Percentiles rank a stretch among this genome's conserved stretches.
phyloP scores from a whole-genome alignment of 2,113 vertebrate species.

The Origma solitaria region DNA sequence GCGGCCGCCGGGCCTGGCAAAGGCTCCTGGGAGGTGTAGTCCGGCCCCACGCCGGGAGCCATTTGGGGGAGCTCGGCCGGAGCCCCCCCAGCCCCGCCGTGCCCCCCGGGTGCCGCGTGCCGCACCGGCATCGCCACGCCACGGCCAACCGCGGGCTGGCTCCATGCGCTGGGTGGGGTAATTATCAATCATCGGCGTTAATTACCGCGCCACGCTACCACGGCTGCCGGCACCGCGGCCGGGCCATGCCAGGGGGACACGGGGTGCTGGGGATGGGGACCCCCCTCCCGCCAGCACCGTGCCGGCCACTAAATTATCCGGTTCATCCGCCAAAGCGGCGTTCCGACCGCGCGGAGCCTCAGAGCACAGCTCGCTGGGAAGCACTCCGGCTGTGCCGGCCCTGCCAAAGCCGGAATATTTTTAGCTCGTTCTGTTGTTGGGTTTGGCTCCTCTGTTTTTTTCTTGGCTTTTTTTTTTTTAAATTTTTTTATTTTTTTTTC shows the following conservation, averaged over 20 bases:
- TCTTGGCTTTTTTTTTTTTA: neutral
- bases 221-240: neutral
- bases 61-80: neutral
- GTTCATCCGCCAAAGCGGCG: slow-evolving; percentile 61
- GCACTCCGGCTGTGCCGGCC: slow-evolving; percentile 69
- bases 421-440: slow-evolving; percentile 78
- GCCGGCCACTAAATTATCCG: slow-evolving; percentile 50
- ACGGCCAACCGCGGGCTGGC: neutral
- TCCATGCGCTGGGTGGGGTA: neutral
- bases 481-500: neutral
- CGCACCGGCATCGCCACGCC: neutral
- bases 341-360: slow-evolving; percentile 59
- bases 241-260: neutral
- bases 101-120: neutral
- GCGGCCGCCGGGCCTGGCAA: neutral
- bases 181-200: slow-evolving; percentile 27
- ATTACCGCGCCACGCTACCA: neutral
- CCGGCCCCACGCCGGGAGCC: neutral
- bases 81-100: neutral
- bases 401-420: slow-evolving; percentile 78
- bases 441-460: slow-evolving; percentile 61
- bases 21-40: slow-evolving; percentile 59
- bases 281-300: neutral
- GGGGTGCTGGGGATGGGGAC: neutral
- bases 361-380: slow-evolving; percentile 67